Conservation (phyloP, 2,888 invertebrate genomes). For the Lepas anatifera region DNA sequence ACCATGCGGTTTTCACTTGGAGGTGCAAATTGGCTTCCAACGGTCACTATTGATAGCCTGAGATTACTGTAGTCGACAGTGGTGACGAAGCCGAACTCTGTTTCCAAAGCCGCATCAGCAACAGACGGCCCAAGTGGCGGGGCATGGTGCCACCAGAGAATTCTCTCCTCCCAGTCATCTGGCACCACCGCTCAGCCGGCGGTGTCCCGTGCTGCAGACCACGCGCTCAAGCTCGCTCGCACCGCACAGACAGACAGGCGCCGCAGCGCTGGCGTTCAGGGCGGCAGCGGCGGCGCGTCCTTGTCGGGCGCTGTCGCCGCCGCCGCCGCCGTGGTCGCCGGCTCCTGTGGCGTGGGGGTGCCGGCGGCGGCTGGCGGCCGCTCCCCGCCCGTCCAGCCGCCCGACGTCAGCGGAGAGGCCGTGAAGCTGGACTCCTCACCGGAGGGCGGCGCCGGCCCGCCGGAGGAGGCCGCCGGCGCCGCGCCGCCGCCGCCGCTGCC, state of each 20-base stretch:
- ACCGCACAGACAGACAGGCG: no score
- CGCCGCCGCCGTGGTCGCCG: no score
- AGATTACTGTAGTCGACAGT: not conserved
- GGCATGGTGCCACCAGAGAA: no score
- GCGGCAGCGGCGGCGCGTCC: slow-evolving; percentile 68
- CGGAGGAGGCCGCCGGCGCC: not conserved
- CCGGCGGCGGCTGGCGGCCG: slow-evolving; percentile 31
- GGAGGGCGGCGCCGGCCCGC: slow-evolving; percentile 19
- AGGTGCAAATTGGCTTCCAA: not conserved
- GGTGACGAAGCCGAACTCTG: no score
- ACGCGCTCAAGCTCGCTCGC: no score
- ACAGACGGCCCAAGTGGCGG: no score
- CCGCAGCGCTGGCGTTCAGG: slow-evolving; percentile 42
- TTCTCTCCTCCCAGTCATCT: no score
- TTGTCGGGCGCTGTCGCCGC: no score
- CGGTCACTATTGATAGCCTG: slow-evolving; percentile 3
- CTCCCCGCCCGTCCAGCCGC: slow-evolving; percentile 22
- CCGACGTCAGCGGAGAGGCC: slow-evolving; percentile 40
- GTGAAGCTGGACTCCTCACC: slow-evolving; percentile 37
- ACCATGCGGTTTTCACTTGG: no score
- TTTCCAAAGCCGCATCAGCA: no score
- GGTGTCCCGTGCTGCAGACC: no score
- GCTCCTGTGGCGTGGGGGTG: slow-evolving; percentile 27
- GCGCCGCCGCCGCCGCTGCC: not conserved
- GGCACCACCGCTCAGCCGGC: no score